Conservation (phyloP, 2,797 vertebrate genomes). For the Bryconaethiops microstoma region DNA sequence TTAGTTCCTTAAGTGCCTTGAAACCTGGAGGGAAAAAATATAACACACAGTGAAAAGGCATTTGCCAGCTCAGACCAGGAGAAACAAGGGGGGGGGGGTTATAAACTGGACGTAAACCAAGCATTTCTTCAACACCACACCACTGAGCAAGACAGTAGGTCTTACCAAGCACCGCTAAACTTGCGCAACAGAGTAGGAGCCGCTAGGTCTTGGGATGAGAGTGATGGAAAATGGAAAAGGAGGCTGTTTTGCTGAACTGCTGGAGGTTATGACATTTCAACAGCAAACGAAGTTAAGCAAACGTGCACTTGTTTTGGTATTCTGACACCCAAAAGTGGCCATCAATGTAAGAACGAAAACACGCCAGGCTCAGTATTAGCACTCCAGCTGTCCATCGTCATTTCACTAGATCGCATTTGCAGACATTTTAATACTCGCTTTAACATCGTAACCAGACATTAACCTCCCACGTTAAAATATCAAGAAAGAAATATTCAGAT, state of each 20-base stretch:
- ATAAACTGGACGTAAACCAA: conserved; percentile 10
- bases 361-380: not conserved
- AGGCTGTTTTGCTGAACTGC: not conserved
- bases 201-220: not conserved
- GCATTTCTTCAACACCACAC: conserved; percentile 1
- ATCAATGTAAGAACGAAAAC: not conserved
- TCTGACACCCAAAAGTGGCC: not conserved
- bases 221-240: not conserved
- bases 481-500: not conserved
- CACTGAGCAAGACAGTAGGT: not conserved
- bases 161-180: not conserved
- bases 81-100: not conserved
- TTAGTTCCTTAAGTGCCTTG: not conserved
- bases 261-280: conserved; percentile 1
- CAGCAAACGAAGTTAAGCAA: conserved; percentile 12
- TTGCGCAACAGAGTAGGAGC: not conserved
- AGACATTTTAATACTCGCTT: not conserved
- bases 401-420: not conserved
- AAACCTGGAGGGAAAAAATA: not conserved
- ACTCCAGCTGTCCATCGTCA: not conserved
- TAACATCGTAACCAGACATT: not conserved
- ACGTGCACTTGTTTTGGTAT: not conserved
- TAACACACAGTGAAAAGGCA: not conserved
- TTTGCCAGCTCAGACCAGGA: not conserved
- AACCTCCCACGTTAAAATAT: not conserved